Conservation (phyloP, 2,888 invertebrate genomes). For the Tenthredo scrophulariae region DNA sequence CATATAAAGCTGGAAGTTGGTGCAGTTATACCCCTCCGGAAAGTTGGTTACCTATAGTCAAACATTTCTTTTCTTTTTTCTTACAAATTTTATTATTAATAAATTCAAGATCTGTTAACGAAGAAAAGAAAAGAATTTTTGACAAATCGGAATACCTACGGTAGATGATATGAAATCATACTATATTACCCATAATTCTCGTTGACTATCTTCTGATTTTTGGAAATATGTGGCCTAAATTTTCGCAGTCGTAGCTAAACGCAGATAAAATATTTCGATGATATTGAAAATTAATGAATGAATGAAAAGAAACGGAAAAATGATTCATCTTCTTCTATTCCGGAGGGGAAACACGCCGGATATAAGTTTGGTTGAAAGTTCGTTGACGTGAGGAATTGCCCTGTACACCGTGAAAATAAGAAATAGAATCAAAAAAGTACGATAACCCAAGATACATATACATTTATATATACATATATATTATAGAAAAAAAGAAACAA, state of each 20-base stretch:
- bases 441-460: background rate
- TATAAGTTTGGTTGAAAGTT: conserved; percentile 71
- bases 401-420: conserved; percentile 58
- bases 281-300: background rate
- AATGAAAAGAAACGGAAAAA: conserved; percentile 17
- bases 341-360: conserved; percentile 73
- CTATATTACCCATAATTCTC: background rate
- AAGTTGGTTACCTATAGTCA: background rate
- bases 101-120: background rate
- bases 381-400: conserved; percentile 76
- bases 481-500: background rate
- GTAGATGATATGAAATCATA: background rate
- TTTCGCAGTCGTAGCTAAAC: no score
- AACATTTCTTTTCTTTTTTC: background rate
- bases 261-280: background rate
- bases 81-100: background rate
- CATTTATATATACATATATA: background rate
- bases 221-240: no score
- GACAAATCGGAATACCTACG: background rate
- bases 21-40: conserved; percentile 70
- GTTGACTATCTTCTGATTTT: background rate
- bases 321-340: conserved; percentile 60
- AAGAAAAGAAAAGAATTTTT: background rate
- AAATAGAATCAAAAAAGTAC: conserved; percentile 50
- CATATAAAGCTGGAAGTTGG: conserved; percentile 70